phyloP scores from a whole-genome alignment of 1,140 invertebrate genomes.

The Charaxes varanes region DNA sequence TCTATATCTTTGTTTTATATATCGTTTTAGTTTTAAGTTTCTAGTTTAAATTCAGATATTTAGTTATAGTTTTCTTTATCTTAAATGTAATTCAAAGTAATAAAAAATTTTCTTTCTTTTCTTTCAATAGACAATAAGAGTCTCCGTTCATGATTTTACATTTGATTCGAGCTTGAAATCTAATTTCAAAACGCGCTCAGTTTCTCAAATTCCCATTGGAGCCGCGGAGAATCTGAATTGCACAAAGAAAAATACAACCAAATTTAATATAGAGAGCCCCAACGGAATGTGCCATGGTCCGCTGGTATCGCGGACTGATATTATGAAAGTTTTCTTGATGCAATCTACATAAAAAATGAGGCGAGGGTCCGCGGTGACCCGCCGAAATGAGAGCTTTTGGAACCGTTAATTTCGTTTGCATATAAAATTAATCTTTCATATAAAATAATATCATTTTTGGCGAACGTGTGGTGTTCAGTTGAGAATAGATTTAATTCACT shows the following conservation, averaged over 20 bases:
- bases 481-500: no score
- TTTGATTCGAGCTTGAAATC: conserved; percentile 3
- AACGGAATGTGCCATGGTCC: conserved; percentile 30
- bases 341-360: conserved; percentile 71
- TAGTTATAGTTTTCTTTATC: no score
- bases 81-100: no score
- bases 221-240: conserved; percentile 4
- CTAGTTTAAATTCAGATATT: no score
- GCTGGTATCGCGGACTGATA: conserved; percentile 54
- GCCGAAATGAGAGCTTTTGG: conserved; percentile 42
- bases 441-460: no score
- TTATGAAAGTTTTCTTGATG: conserved; percentile 64
- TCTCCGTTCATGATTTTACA: conserved; percentile 5
- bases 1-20: no score
- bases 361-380: conserved; percentile 48
- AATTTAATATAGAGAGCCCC: conserved; percentile 21
- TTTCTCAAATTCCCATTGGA: conserved; percentile 1
- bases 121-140: no score
- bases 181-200: conserved; percentile 1
- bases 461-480: no score
- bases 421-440: conserved; percentile 3
- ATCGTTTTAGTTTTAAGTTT: no score
- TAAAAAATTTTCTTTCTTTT: no score
- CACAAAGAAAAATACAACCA: conserved; percentile 6
- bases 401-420: conserved; percentile 8